Base-by-base conservation (phyloP, 92 coral and sea anemone genomes). In the Epizoanthus scotinus region DNA sequence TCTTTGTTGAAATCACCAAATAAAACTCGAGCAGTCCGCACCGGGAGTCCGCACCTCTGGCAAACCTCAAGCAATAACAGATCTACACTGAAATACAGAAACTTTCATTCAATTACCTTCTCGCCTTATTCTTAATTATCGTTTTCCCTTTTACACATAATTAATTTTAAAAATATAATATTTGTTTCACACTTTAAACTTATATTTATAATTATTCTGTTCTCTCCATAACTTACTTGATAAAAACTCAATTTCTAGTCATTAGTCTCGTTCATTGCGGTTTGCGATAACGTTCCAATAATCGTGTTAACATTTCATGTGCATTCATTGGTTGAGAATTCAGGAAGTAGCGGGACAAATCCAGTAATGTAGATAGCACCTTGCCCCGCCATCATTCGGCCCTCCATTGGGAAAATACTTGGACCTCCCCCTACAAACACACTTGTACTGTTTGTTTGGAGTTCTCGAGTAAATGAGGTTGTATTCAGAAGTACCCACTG, bases 301-400 rank as follows among this genome's bases (percentile, higher is more conserved):
- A 47, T 44, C 27, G 57, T 15, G n/a, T 9, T 18, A 28, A 19
- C 9, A 59, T 36, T 56, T 17, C 64, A 3, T 21, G 19, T 73
- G 0, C 54, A 54, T 34, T 7, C 20, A 40, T 38, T 59, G 21
- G 14, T 29, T 19, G 2, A 34, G 5, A 34, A 5, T 38, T 71
- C 86, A 85, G 50, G 87, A 83, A 26, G 50, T 70, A 26, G 75
- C 18, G 18, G 94, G 97, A 34, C 97, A 92, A 0, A 70, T 73
- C 97, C 97, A 92, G 79, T 92, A 92, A 66, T 92, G 97, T 71
- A 57, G 71, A 5, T 19, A 13, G 60, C 70, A 19, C 53, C 44
- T 19, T 66, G 89, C 21, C 59, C 82, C 20, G 53, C 85, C 70
- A 29, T 29, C 47, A 0, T 9, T 29, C 17, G 70, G 69, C 26